Percentiles rank a stretch among this genome's conserved stretches.
phyloP scores from a whole-genome alignment of 2,113 vertebrate genomes.

The Cyanoderma ruficeps region DNA sequence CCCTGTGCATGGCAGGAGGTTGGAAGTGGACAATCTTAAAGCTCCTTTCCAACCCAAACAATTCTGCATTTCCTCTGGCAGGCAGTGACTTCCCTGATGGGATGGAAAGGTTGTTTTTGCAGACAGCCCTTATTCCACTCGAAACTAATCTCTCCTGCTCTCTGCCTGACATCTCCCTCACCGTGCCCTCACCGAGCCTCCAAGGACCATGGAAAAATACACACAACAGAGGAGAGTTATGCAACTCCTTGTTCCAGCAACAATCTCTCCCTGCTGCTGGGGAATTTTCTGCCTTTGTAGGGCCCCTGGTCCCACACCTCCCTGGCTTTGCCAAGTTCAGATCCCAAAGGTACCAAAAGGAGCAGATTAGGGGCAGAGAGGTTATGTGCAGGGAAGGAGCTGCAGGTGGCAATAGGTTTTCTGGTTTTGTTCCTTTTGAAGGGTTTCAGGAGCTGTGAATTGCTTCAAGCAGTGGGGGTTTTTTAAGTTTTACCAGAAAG shows the following conservation, averaged over 20 bases:
- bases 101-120: not conserved
- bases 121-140: not conserved
- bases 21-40: not conserved
- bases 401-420: not conserved
- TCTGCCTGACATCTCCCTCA: not conserved
- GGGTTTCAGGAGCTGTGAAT: not conserved
- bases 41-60: not conserved
- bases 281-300: accelerated
- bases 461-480: not conserved
- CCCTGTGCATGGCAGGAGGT: not conserved
- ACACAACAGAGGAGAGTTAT: not conserved
- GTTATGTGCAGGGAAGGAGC: not conserved
- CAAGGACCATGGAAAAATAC: not conserved
- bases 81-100: not conserved
- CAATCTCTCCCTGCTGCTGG: accelerated
- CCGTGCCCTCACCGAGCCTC: not conserved
- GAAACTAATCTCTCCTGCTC: not conserved
- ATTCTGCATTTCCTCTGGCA: not conserved
- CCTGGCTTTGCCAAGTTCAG: not conserved
- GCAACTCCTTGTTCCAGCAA: not conserved
- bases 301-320: not conserved
- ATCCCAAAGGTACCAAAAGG: not conserved
- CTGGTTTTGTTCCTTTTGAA: not conserved
- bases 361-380: not conserved
- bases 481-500: not conserved